These are phyloP conservation scores for Drosophila demipolita DNA, from an alignment of 2,888 invertebrate genomes.

Conservation along the genomic window DNA sequence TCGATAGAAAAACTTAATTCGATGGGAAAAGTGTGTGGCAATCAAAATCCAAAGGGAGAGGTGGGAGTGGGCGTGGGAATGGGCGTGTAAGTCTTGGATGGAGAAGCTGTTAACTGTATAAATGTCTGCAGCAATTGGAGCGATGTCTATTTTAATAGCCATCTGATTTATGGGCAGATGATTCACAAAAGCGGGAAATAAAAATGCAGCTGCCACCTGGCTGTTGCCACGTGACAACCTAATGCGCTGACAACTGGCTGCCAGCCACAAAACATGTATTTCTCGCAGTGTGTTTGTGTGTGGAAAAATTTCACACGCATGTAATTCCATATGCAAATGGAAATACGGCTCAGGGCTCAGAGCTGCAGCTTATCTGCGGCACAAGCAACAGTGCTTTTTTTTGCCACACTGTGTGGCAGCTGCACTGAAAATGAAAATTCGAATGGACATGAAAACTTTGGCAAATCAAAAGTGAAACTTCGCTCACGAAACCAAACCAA, in stretches of 20 bases:
- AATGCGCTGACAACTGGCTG: constrained; percentile 42
- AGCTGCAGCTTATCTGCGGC: constrained; percentile 59
- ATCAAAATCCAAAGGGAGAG: not conserved
- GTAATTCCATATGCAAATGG: constrained; percentile 69
- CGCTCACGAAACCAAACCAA: not conserved
- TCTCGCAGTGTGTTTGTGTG: not conserved
- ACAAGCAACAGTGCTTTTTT: constrained; percentile 31
- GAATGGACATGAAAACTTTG: constrained; percentile 50
- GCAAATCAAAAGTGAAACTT: constrained; percentile 59
- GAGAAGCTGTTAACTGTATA: constrained; percentile 12
- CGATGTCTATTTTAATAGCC: constrained; percentile 43
- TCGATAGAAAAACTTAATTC: not conserved
- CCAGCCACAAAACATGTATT: constrained; percentile 17
- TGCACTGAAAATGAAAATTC: constrained; percentile 57
- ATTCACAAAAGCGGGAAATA: constrained; percentile 59
- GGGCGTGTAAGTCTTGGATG: not conserved
- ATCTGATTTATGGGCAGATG: constrained; percentile 67
- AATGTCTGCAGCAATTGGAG: constrained; percentile 21
- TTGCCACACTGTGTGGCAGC: constrained; percentile 25
- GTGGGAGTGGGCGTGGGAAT: not conserved
- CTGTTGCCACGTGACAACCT: constrained; percentile 3
- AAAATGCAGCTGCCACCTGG: constrained; percentile 43
- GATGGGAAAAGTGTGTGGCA: not conserved
- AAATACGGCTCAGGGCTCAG: constrained; percentile 21
- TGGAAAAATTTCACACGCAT: constrained; percentile 48